Percentiles rank a stretch among this genome's conserved stretches.
Evolutionary conservation across 2,797 vertebrate genomes (phyloP).

Genomic region (Acipenser transmontanus): DNA sequence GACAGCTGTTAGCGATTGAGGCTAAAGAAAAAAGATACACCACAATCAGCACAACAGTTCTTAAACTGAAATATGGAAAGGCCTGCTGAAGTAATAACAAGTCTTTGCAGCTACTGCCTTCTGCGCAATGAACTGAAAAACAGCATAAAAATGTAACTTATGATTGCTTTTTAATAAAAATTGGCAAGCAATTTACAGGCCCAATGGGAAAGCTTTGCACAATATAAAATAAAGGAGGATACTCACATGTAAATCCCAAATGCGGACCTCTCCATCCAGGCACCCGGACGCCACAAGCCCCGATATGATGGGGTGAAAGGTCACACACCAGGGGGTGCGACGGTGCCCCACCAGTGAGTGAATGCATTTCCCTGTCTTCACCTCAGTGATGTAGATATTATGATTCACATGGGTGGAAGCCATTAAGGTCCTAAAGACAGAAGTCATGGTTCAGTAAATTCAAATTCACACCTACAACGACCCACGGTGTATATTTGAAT

Average conservation of each 20-base stretch:
- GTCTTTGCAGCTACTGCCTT: too few relatives aligned
- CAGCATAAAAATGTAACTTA: too few relatives aligned
- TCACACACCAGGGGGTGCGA: slow-evolving; percentile 96
- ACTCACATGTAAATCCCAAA: slow-evolving; percentile 98
- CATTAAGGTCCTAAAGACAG: slow-evolving; percentile 76
- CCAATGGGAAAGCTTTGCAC: not conserved
- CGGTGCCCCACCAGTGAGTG: slow-evolving; percentile 96
- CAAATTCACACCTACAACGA: too few relatives aligned
- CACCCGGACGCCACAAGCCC: slow-evolving; percentile 97
- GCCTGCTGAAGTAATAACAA: too few relatives aligned
- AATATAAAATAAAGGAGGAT: slow-evolving; percentile 3
- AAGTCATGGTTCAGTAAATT: too few relatives aligned
- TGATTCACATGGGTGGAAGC: slow-evolving; percentile 98
- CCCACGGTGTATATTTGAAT: too few relatives aligned
- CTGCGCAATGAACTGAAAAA: too few relatives aligned
- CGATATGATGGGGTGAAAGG: slow-evolving; percentile 95
- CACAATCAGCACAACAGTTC: too few relatives aligned
- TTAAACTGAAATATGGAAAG: too few relatives aligned
- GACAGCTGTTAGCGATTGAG: too few relatives aligned
- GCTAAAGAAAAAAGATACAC: too few relatives aligned
- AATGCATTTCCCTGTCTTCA: slow-evolving; percentile 96
- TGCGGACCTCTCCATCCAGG: slow-evolving; percentile 96
- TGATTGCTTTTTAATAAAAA: slow-evolving; percentile 2
- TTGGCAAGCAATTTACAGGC: not conserved
- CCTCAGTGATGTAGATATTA: slow-evolving; percentile 98